Evolutionary conservation across 2,113 vertebrate species (phyloP).

Genomic region (Martes martes): DNA sequence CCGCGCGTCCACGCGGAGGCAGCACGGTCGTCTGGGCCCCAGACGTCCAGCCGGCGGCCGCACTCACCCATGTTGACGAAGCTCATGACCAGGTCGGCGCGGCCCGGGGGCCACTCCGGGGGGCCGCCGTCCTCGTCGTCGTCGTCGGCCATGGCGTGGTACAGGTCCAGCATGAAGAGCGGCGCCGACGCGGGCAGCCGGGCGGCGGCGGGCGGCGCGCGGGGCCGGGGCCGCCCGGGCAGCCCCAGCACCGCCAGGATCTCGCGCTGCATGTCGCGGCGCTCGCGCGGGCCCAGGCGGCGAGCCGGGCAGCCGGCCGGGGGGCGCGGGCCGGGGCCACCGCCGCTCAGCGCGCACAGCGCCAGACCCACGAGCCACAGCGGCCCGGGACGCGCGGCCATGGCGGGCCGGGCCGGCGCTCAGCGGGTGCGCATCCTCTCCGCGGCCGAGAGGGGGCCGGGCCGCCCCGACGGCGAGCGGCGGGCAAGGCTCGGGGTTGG

Average conservation of each 20-base stretch:
- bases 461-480: neutral
- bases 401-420: slow-evolving; percentile 48
- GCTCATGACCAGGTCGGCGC: slow-evolving; percentile 96
- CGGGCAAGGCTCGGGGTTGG: neutral
- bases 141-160: slow-evolving; percentile 90
- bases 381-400: slow-evolving; percentile 33
- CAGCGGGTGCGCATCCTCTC: neutral
- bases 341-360: slow-evolving; percentile 74
- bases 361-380: slow-evolving; percentile 57
- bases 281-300: slow-evolving; percentile 89
- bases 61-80: slow-evolving; percentile 96
- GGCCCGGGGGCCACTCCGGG: slow-evolving; percentile 87
- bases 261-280: slow-evolving; percentile 94
- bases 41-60: too few relatives aligned
- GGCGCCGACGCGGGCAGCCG: slow-evolving; percentile 89
- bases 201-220: slow-evolving; percentile 8
- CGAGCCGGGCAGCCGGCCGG: slow-evolving; percentile 82
- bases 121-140: slow-evolving; percentile 80
- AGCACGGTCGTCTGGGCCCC: neutral
- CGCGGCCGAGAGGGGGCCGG: neutral
- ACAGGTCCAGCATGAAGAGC: slow-evolving; percentile 96
- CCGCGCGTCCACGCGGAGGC: too few relatives aligned
- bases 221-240: slow-evolving; percentile 57
- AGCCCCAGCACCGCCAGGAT: slow-evolving; percentile 92
- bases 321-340: slow-evolving; percentile 84